A percentile compares a stretch with the other conserved stretches of the same genome.
Evolutionary conservation across 2,797 vertebrate species (phyloP).

Genomic region (Poeciliopsis presidionis): DNA sequence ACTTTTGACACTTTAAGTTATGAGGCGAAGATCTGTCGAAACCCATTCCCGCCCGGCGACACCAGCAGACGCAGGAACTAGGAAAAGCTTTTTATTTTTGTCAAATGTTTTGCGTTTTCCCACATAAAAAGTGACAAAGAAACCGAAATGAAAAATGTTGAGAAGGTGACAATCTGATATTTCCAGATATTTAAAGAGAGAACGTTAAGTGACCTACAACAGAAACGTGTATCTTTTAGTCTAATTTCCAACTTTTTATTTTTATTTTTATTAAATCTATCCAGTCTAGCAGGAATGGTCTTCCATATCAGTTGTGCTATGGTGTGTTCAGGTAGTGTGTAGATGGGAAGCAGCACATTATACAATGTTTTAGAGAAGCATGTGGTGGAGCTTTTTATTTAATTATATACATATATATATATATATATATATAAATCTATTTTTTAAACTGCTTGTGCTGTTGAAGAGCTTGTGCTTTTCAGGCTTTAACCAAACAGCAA

Average conservation of each 20-base stretch:
- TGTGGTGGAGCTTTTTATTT: constrained; percentile 24
- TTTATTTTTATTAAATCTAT: not conserved
- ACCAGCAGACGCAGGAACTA: not conserved
- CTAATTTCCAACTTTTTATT: not conserved
- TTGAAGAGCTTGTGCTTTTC: constrained; percentile 14
- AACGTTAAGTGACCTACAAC: not conserved
- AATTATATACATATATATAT: constrained; percentile 11
- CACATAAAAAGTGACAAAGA: not conserved
- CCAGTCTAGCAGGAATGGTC: constrained; percentile 17
- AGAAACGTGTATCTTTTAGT: not conserved
- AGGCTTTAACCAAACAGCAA: constrained; percentile 34
- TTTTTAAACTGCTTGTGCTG: constrained; percentile 1
- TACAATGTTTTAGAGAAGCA: constrained; percentile 36
- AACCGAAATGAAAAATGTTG: not conserved
- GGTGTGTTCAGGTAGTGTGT: constrained; percentile 41
- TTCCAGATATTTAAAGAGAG: not conserved
- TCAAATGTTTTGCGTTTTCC: not conserved
- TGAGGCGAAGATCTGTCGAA: constrained; percentile 7
- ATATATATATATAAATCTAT: not conserved
- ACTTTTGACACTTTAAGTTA: not conserved
- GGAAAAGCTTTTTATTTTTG: not conserved
- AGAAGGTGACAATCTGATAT: constrained; percentile 9
- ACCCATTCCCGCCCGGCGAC: constrained; percentile 4
- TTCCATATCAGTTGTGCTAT: constrained; percentile 9
- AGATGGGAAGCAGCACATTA: constrained; percentile 34